A percentile compares a stretch with the other conserved stretches of the same genome.
Conservation (phyloP, 2,797 vertebrate genomes). For the Onychomys leucogaster region DNA sequence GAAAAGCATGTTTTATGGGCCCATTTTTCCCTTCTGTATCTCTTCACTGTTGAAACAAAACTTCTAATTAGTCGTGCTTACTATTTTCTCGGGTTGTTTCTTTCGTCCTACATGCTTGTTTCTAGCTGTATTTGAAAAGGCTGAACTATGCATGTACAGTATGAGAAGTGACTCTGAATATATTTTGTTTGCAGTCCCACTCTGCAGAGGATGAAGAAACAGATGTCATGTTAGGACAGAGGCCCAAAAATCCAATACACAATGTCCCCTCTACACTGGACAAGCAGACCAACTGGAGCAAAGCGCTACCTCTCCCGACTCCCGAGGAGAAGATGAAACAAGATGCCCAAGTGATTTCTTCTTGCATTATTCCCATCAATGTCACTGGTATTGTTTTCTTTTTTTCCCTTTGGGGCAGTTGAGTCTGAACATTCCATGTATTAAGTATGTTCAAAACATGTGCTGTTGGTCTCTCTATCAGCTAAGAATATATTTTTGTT, state of each 20-base stretch:
- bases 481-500: conserved; percentile 26
- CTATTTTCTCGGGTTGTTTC: conserved; percentile 66
- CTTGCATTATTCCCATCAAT: conserved; percentile 99
- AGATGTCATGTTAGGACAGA: conserved; percentile 95
- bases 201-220: conserved; percentile 93
- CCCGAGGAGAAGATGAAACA: conserved; percentile 98
- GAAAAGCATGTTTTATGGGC: conserved; percentile 59
- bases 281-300: conserved; percentile 99
- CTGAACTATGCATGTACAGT: conserved; percentile 69
- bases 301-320: conserved; percentile 96
- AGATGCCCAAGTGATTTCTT: conserved; percentile 95
- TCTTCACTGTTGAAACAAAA: conserved; percentile 61
- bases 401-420: conserved; percentile 79
- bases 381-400: conserved; percentile 94
- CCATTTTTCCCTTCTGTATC: conserved; percentile 27
- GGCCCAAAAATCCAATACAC: conserved; percentile 96
- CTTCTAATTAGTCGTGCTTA: conserved; percentile 56
- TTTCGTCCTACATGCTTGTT: conserved; percentile 77
- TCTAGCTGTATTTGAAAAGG: conserved; percentile 78
- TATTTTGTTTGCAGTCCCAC: conserved; percentile 92
- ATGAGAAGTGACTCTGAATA: conserved; percentile 84
- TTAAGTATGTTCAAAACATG: conserved; percentile 80
- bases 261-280: conserved; percentile 98
- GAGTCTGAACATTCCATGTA: conserved; percentile 79
- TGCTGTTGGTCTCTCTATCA: conserved; percentile 14